phyloP scores from a whole-genome alignment of 2,797 vertebrate genomes.

The Pteronotus mesoamericanus region DNA sequence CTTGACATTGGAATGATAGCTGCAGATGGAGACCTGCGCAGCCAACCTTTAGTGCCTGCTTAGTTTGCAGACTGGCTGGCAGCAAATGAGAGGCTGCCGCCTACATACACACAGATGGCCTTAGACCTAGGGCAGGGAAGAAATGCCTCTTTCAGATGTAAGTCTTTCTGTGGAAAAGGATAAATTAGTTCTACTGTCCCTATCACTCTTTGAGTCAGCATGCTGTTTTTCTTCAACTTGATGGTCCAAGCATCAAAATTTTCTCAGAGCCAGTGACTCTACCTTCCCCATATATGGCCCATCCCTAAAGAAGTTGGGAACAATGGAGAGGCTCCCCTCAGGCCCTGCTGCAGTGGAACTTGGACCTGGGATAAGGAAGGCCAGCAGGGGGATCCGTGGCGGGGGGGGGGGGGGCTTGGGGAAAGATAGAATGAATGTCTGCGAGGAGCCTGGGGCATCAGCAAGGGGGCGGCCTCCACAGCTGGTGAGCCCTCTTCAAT shows the following conservation, averaged over 20 bases:
- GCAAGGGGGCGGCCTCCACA: not conserved
- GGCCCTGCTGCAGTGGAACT: not conserved
- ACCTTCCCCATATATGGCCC: not conserved
- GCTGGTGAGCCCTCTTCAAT: not conserved
- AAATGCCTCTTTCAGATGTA: not conserved
- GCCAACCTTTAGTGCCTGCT: not conserved
- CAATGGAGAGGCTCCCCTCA: not conserved
- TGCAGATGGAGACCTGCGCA: not conserved
- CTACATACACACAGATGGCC: accelerated
- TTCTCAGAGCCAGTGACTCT: not conserved
- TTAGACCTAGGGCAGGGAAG: not conserved
- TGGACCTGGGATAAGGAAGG: not conserved
- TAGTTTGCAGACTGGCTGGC: not conserved
- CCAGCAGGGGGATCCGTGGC: too few species aligned
- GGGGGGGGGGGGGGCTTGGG: not conserved
- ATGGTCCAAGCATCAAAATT: not conserved
- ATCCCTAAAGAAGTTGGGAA: not conserved
- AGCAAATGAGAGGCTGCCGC: not conserved
- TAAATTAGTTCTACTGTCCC: not conserved
- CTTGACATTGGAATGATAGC: not conserved
- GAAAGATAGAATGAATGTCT: not conserved
- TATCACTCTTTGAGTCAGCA: not conserved
- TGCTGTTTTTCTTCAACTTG: not conserved
- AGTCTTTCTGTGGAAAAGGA: not conserved
- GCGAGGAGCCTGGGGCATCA: not conserved